Percentiles rank a stretch among this genome's conserved stretches.
These are phyloP conservation scores for Vanacampus margaritifer DNA, from an alignment of 2,113 vertebrate genomes.

Conservation along the genomic window DNA sequence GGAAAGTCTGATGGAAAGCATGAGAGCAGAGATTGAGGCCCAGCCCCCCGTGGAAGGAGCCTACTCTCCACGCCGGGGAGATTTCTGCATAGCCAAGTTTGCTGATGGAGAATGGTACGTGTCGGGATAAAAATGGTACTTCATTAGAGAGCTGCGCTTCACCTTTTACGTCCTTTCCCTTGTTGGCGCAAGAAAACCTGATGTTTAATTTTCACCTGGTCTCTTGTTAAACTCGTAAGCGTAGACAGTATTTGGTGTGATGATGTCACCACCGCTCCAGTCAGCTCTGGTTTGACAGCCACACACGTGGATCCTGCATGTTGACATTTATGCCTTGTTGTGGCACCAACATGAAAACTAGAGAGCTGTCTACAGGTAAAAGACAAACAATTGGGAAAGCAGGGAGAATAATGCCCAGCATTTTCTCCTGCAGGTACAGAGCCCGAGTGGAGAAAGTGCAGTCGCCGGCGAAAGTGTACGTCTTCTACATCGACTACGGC, in stretches of 20 bases:
- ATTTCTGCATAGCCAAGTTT: conserved; percentile 95
- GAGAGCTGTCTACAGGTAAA: not conserved
- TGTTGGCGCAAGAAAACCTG: conserved; percentile 4
- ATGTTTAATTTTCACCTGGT: conserved; percentile 34
- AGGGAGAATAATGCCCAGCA: not conserved
- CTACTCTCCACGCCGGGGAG: conserved; percentile 82
- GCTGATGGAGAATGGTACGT: conserved; percentile 89
- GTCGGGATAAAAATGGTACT: not conserved
- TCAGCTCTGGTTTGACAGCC: conserved; percentile 31
- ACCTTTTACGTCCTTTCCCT: not conserved
- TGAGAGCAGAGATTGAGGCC: conserved; percentile 85
- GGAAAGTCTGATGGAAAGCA: conserved; percentile 96
- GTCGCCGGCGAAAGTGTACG: conserved; percentile 83
- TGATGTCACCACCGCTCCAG: conserved; percentile 40
- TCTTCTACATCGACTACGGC: conserved; percentile 97
- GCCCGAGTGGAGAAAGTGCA: conserved; percentile 92
- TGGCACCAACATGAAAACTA: not conserved
- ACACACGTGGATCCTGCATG: conserved; percentile 10
- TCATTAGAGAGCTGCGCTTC: not conserved
- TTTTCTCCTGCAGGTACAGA: conserved; percentile 81
- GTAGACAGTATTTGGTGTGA: conserved; percentile 47
- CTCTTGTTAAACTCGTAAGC: conserved; percentile 40
- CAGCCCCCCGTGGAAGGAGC: conserved; percentile 90
- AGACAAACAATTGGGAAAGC: not conserved
- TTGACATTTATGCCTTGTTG: not conserved